Conservation (phyloP, 1,140 invertebrate genomes). For the Bombus ignitus region DNA sequence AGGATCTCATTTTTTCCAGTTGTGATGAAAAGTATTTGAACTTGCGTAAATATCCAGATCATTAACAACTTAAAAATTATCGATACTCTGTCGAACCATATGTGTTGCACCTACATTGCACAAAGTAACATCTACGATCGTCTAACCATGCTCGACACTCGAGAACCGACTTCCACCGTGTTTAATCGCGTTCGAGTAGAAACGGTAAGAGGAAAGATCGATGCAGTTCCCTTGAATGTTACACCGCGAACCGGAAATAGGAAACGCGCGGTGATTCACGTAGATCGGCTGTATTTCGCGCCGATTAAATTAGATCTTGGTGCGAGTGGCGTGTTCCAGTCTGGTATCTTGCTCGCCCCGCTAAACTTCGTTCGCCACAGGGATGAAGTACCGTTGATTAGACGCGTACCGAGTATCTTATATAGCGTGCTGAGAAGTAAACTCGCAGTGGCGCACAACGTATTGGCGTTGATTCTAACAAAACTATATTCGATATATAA, state of each 20-base stretch:
- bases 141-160: neutral
- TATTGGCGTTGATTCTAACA: slow-evolving; percentile 9
- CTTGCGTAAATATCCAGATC: too few species aligned
- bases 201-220: slow-evolving; percentile 11
- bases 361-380: slow-evolving; percentile 61
- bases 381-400: slow-evolving; percentile 67
- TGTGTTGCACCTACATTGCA: too few species aligned
- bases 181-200: slow-evolving; percentile 29
- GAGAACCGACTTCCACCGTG: neutral
- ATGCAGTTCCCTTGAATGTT: slow-evolving; percentile 15
- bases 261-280: slow-evolving; percentile 1
- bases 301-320: slow-evolving; percentile 63
- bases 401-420: slow-evolving; percentile 32
- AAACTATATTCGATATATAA: neutral
- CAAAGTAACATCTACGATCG: neutral
- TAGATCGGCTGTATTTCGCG: slow-evolving; percentile 52
- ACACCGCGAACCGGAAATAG: slow-evolving; percentile 7
- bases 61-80: too few species aligned
- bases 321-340: slow-evolving; percentile 43
- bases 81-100: too few species aligned
- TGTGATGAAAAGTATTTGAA: too few species aligned
- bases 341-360: slow-evolving; percentile 40
- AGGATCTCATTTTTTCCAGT: too few species aligned
- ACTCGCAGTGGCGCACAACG: slow-evolving; percentile 33
- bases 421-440: slow-evolving; percentile 39